Conservation (phyloP, 1,140 invertebrate genomes). For the Prorops nasuta region DNA sequence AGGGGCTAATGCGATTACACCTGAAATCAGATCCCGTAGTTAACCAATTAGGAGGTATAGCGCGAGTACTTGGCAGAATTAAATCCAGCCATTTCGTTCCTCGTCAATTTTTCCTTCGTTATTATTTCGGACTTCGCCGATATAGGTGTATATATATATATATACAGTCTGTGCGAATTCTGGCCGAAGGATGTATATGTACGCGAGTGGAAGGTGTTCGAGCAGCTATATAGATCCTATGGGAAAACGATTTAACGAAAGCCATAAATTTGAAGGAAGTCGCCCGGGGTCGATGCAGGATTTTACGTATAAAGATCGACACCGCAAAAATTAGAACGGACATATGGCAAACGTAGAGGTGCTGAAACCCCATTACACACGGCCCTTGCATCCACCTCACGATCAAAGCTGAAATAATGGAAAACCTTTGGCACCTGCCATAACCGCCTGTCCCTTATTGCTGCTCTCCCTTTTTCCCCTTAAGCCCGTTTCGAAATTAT, state of each 20-base stretch:
- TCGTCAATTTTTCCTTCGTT: not conserved
- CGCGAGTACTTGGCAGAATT: constrained; percentile 6
- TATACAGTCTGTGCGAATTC: too few relatives aligned
- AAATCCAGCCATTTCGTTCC: not conserved
- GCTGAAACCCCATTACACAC: constrained; percentile 33
- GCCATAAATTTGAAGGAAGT: constrained; percentile 27
- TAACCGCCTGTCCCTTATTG: too few relatives aligned
- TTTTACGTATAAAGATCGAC: not conserved
- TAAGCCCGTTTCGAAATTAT: too few relatives aligned
- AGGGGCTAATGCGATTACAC: constrained; percentile 30
- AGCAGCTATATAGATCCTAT: too few relatives aligned
- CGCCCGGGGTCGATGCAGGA: constrained; percentile 28
- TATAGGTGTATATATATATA: too few relatives aligned
- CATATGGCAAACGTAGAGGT: constrained; percentile 36
- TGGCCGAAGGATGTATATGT: too few relatives aligned
- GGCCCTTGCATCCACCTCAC: constrained; percentile 1
- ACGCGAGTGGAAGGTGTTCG: too few relatives aligned
- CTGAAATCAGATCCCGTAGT: constrained; percentile 35
- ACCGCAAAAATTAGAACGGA: constrained; percentile 30
- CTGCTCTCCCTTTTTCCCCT: too few relatives aligned
- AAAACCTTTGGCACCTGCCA: constrained; percentile 38
- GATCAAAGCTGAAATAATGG: constrained; percentile 37
- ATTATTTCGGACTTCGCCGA: too few relatives aligned
- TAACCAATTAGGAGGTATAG: constrained; percentile 30
- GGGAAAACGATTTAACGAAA: too few relatives aligned